phyloP scores from a whole-genome alignment of 2,888 invertebrate genomes.

The Selenia dentaria region DNA sequence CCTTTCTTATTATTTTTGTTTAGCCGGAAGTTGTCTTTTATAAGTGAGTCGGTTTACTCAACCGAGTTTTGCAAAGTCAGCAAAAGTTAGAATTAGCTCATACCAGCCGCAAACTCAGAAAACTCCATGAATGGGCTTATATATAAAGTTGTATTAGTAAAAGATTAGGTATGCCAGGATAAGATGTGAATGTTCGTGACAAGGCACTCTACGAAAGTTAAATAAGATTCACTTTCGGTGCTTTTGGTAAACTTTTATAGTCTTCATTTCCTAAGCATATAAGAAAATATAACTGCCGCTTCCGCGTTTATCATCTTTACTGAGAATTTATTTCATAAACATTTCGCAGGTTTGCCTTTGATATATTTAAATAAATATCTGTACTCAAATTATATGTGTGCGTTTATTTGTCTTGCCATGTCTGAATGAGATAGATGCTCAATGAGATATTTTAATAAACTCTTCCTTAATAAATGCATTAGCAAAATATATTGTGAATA shows the following conservation, averaged over 20 bases:
- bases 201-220: conserved; percentile 3
- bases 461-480: too few relatives aligned
- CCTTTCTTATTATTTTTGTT: too few relatives aligned
- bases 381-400: too few relatives aligned
- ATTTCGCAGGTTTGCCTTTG: too few relatives aligned
- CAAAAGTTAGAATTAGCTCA: conserved; percentile 20
- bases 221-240: background rate
- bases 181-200: background rate
- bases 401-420: too few relatives aligned
- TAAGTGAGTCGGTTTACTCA: background rate
- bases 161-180: conserved; percentile 6
- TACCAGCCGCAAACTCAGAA: conserved; percentile 38
- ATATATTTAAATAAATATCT: too few relatives aligned
- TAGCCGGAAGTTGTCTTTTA: background rate
- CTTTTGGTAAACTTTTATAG: background rate
- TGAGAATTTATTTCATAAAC: too few relatives aligned
- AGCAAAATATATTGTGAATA: too few relatives aligned
- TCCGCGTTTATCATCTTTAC: background rate
- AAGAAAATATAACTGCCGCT: background rate
- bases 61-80: background rate
- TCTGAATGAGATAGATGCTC: too few relatives aligned
- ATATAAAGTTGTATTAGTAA: conserved; percentile 36
- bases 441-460: too few relatives aligned
- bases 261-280: background rate
- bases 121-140: conserved; percentile 46